Evolutionary conservation across 2,113 vertebrate genomes (phyloP).

Genomic region (Phoenicopterus ruber): DNA sequence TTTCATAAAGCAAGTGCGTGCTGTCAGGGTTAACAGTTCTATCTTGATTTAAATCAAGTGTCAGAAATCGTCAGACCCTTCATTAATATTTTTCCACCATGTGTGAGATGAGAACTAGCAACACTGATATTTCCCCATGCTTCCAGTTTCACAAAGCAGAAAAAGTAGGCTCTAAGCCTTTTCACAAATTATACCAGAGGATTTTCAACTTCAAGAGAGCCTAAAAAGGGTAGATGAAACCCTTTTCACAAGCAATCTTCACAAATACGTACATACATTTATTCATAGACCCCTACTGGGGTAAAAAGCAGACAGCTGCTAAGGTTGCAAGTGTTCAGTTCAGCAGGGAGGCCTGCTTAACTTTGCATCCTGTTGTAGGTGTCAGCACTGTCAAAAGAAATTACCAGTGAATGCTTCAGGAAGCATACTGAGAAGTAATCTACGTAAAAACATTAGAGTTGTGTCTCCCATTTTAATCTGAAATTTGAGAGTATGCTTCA

Average conservation of each 20-base stretch:
- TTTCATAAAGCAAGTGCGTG: background rate
- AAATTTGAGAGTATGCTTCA: background rate
- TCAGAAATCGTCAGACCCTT: background rate
- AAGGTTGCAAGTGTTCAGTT: constrained; percentile 34
- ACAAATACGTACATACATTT: constrained; percentile 39
- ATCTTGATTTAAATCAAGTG: background rate
- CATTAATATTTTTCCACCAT: background rate
- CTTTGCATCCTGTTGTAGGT: constrained; percentile 1
- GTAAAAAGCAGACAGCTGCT: constrained; percentile 44
- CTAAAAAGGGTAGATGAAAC: background rate
- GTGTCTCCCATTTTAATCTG: background rate
- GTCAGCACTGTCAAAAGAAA: constrained; percentile 40
- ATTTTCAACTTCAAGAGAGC: background rate
- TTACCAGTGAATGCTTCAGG: constrained; percentile 22
- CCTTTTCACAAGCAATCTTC: constrained; percentile 7
- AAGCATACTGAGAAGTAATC: background rate
- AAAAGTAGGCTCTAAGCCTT: background rate
- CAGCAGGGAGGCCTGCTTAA: constrained; percentile 47
- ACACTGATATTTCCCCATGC: background rate
- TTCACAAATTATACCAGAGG: background rate
- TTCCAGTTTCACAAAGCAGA: background rate
- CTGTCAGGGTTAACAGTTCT: background rate
- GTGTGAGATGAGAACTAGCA: background rate
- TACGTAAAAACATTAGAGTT: background rate
- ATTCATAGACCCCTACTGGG: constrained; percentile 51